A percentile compares a stretch with the other conserved stretches of the same genome.
Conservation (phyloP, 2,888 invertebrate genomes). For the Steinernema carpocapsae region DNA sequence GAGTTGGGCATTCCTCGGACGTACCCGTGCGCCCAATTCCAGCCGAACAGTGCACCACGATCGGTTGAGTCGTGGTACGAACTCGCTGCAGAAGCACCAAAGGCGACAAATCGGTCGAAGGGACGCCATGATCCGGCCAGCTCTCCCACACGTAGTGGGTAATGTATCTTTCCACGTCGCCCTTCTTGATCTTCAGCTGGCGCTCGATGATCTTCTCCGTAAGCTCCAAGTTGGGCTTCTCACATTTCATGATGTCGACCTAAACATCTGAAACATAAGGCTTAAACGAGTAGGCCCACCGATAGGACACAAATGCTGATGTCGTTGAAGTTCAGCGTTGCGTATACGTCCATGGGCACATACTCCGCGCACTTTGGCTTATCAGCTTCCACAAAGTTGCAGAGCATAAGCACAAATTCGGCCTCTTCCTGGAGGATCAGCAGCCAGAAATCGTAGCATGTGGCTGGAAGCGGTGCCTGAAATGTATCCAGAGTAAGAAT, state of each 20-base stretch:
- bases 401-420: conserved; percentile 38
- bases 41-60: conserved; percentile 10
- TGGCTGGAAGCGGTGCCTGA: neutral
- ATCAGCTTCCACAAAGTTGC: conserved; percentile 40
- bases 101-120: neutral
- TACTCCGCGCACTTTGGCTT: conserved; percentile 40
- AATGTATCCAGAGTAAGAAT: neutral
- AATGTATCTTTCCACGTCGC: conserved; percentile 23
- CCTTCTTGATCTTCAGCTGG: neutral
- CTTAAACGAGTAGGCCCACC: neutral
- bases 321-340: neutral
- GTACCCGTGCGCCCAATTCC: conserved; percentile 18
- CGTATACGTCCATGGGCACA: conserved; percentile 11
- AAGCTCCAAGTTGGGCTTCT: neutral
- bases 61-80: conserved; percentile 37
- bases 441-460: conserved; percentile 10
- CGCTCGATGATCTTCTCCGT: conserved; percentile 1
- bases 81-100: conserved; percentile 35
- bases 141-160: conserved; percentile 49
- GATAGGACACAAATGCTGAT: neutral
- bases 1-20: neutral
- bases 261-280: neutral
- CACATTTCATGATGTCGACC: neutral
- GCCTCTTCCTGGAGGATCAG: conserved; percentile 19
- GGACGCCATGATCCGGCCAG: conserved; percentile 27